phyloP scores from a whole-genome alignment of 2,888 invertebrate species.

The Ophion obscuratus region DNA sequence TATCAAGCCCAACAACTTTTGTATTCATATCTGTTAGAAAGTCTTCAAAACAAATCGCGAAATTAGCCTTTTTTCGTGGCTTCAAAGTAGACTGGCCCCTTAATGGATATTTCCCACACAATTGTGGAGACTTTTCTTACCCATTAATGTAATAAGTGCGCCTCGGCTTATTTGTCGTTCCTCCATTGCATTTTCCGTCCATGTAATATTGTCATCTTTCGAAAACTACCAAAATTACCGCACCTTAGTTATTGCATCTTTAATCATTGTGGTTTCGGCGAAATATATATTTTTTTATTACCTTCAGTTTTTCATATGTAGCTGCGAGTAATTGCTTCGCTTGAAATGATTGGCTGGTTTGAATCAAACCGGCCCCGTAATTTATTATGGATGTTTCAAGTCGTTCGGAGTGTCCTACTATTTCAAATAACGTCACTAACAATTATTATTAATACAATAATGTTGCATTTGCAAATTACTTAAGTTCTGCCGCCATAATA shows the following conservation, averaged over 20 bases:
- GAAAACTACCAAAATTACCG: conserved; percentile 28
- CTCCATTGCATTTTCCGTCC: conserved; percentile 30
- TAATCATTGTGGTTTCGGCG: background rate
- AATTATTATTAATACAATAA: background rate
- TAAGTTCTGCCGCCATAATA: background rate
- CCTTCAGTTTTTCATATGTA: conserved; percentile 71
- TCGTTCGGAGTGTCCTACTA: conserved; percentile 69
- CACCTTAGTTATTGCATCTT: background rate
- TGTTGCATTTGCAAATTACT: background rate
- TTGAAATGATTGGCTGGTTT: conserved; percentile 76
- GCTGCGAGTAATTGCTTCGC: conserved; percentile 76
- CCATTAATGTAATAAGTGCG: conserved; percentile 65
- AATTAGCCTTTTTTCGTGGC: no score
- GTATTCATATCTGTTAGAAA: no score
- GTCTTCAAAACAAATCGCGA: no score
- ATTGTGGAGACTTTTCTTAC: conserved; percentile 44
- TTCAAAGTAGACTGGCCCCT: no score
- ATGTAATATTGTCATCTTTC: conserved; percentile 33
- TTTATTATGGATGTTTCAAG: conserved; percentile 78
- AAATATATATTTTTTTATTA: conserved; percentile 18
- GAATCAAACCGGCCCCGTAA: conserved; percentile 78
- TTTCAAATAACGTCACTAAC: background rate
- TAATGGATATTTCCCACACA: background rate
- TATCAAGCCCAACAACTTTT: no score
- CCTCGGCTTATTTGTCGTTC: conserved; percentile 56